Conservation (phyloP, 2,113 vertebrate species). For the Vanacampus margaritifer region DNA sequence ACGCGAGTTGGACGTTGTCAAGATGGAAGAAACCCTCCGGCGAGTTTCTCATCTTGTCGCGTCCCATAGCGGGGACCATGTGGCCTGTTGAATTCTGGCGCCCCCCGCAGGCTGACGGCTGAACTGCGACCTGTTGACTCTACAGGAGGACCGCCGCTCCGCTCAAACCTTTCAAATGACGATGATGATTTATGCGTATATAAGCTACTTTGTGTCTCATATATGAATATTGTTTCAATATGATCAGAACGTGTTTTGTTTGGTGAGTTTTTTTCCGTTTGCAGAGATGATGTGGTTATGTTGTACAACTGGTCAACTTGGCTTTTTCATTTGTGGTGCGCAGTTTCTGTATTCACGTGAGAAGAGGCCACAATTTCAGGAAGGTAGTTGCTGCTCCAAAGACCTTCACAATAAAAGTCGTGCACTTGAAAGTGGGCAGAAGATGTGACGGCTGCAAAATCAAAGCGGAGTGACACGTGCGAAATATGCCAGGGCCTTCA, state of each 20-base stretch:
- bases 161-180: background rate
- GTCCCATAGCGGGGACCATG: background rate
- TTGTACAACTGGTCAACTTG: background rate
- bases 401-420: conserved; percentile 3
- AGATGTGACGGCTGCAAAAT: no score
- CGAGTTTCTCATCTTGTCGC: background rate
- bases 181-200: background rate
- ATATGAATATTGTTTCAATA: background rate
- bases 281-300: background rate
- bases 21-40: no score
- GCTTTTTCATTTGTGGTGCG: background rate
- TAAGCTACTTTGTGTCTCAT: background rate
- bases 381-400: conserved; percentile 2
- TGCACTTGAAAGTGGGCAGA: no score
- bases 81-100: background rate
- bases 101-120: background rate
- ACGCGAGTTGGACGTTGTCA: no score
- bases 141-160: background rate
- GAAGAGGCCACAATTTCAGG: background rate
- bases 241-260: background rate
- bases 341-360: background rate
- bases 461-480: no score
- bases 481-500: background rate
- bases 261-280: background rate
- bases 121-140: background rate